Evolutionary conservation across 2,797 vertebrate genomes (phyloP).

Genomic region (Sebastes ruberrimus): DNA sequence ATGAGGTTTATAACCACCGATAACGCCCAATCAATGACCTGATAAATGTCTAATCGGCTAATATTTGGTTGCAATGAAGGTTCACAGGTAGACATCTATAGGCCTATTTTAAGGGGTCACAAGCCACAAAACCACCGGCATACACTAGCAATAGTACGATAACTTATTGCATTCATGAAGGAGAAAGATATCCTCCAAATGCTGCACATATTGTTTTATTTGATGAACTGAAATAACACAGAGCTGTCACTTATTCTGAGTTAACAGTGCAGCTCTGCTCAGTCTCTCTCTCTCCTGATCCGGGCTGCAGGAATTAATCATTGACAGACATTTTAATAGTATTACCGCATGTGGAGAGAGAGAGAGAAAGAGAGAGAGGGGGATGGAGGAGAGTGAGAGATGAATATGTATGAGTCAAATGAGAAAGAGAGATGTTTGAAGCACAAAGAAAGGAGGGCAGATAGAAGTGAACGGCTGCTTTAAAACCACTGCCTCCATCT

Average conservation of each 20-base stretch:
- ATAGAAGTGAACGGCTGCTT: conserved; percentile 3
- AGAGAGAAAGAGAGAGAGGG: not conserved
- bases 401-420: conserved; percentile 43
- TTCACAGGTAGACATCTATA: not conserved
- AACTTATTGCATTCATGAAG: not conserved
- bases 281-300: conserved; percentile 4
- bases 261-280: not conserved
- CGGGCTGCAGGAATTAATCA: conserved; percentile 24
- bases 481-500: conserved; percentile 10
- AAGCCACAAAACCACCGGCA: not conserved
- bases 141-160: not conserved
- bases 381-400: not conserved
- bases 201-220: not conserved
- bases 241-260: not conserved
- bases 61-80: not conserved
- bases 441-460: conserved; percentile 31
- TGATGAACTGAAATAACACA: not conserved
- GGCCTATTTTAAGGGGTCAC: not conserved
- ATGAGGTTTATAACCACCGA: too few relatives aligned
- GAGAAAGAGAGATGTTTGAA: conserved; percentile 14
- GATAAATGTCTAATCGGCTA: too few relatives aligned
- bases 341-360: conserved; percentile 38
- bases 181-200: not conserved
- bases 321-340: conserved; percentile 48
- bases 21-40: too few relatives aligned